phyloP scores from a whole-genome alignment of 2,888 invertebrate genomes.

The Belgica antarctica region DNA sequence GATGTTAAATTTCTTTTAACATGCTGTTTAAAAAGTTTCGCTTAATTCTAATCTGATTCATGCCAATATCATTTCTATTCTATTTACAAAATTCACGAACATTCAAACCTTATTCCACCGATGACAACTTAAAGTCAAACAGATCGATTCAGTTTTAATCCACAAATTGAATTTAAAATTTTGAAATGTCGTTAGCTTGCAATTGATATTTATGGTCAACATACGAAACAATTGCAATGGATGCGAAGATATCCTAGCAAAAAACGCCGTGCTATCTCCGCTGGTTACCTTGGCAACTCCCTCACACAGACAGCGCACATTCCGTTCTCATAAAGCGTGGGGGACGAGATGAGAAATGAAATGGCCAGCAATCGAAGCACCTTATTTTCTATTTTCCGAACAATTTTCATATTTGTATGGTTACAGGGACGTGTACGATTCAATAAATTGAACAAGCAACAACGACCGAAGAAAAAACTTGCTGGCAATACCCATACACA shows the following conservation, averaged over 20 bases:
- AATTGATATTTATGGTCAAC: conserved; percentile 9
- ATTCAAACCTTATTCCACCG: no score
- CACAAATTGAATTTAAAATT: not conserved
- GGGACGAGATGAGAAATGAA: conserved; percentile 35
- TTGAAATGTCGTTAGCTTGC: not conserved
- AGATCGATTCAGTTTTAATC: no score
- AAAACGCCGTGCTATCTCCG: not conserved
- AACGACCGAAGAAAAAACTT: conserved; percentile 4
- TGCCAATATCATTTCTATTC: no score
- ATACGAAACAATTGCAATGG: conserved; percentile 3
- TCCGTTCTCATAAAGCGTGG: conserved; percentile 22
- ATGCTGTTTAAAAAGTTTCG: no score
- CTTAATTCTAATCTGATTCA: no score
- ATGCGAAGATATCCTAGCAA: not conserved
- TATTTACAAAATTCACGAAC: no score
- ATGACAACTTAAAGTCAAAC: no score
- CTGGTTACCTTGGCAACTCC: conserved; percentile 42
- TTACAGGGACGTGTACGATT: conserved; percentile 10
- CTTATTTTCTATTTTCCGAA: conserved; percentile 30
- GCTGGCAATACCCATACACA: not conserved
- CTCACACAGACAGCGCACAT: conserved; percentile 32
- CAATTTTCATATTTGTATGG: conserved; percentile 42
- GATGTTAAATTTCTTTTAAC: no score
- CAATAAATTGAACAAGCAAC: conserved; percentile 9
- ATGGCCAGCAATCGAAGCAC: conserved; percentile 43